These are phyloP conservation scores for Exaiptasia diaphana DNA, from an alignment of 64 coral and sea anemone species.

Conservation along the genomic window DNA sequence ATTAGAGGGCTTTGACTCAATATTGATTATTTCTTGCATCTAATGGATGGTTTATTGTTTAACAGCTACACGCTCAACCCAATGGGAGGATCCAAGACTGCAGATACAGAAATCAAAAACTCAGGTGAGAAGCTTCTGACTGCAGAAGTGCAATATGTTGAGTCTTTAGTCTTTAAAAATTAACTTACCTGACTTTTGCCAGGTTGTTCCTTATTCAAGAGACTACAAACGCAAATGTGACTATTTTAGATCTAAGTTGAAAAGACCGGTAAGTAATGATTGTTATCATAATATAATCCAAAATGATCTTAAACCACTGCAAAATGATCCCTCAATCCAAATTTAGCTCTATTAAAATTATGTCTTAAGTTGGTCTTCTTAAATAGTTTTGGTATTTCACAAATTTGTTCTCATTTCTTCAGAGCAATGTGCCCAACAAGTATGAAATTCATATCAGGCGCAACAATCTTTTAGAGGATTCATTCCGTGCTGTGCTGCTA, in stretches of 20 bases:
- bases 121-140: conserved; percentile 70
- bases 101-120: conserved; percentile 66
- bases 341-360: too few species aligned
- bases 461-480: conserved; percentile 83
- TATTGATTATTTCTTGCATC: too few species aligned
- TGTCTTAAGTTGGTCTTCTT: too few species aligned
- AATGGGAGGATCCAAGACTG: conserved; percentile 93
- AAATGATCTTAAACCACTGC: not conserved
- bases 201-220: conserved; percentile 96
- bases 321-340: too few species aligned
- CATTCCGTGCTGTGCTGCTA: conserved; percentile 76
- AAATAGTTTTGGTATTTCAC: not conserved
- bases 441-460: conserved; percentile 92
- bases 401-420: not conserved
- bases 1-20: too few species aligned
- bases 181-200: too few species aligned
- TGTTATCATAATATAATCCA: not conserved
- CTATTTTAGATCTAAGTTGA: conserved; percentile 92
- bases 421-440: conserved; percentile 96
- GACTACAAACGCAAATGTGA: conserved; percentile 96
- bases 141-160: not conserved
- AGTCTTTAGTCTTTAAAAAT: too few species aligned
- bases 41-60: not conserved
- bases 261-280: conserved; percentile 86
- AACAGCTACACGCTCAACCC: conserved; percentile 83